Evolutionary conservation across 2,113 vertebrate genomes (phyloP), one percentile per base, ranked within the genome.

Genomic region (Nothobranchius furzeri): DNA sequence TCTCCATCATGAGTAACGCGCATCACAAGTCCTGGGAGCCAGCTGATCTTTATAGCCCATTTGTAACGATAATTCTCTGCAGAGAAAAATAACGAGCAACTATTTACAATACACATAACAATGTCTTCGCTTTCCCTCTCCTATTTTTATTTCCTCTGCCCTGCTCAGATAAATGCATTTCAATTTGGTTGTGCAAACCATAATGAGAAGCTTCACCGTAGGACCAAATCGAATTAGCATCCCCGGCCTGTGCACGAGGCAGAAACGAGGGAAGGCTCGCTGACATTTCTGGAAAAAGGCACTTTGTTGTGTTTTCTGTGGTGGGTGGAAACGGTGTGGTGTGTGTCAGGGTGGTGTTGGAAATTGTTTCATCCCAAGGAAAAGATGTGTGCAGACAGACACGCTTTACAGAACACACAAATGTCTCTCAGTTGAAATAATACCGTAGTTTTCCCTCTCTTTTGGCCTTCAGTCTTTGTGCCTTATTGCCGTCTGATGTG

Each of bases 401-500:
- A 40, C 14, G 54, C 37, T 37, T 8, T 10, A 1, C 7, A 13
- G 11, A 35, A 35, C 11, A 36, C 1, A 58, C 14, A 43, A 1
- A 15, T 55, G 7, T 40, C 37, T 9, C 9, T 40, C 36, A 37
- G 36, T 37, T 37, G 36, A 37, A 37, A 37, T 37, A 37, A 17
- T 24, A 20, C 1, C 10, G 10, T 3, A 56, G 7, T 17, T n/a
- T 15, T 37, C 15, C 13, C 17, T 17, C 17, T 12, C 43, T 45
- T 45, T 12, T 45, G 9, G 43, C 3, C 40, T 68, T 15, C 0
- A 66, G 65, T 86, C 71, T 40, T 49, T 11, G 55, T 54, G 57
- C 61, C 60, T 30, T 59, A 73, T 68, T 48, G 25, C 51, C 74
- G 61, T 72, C 60, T 73, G 40, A 70, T 53, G 46, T 47, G 47